A percentile compares a stretch with the other conserved stretches of the same genome.
Evolutionary conservation across 2,888 invertebrate species (phyloP).

Genomic region (Drosophila mayaguana): DNA sequence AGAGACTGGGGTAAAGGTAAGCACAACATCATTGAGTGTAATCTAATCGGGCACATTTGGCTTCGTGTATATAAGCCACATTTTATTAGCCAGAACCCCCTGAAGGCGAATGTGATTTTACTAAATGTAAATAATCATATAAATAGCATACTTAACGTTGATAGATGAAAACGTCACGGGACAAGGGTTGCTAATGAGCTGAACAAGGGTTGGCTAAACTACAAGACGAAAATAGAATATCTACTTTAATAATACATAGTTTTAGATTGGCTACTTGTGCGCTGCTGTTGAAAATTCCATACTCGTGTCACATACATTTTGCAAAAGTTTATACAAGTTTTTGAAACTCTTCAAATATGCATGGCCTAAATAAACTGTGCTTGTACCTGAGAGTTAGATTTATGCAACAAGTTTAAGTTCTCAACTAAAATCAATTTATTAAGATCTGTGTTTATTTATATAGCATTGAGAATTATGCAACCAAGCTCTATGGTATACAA

Average conservation of each 20-base stretch:
- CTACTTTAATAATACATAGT: slow-evolving; percentile 4
- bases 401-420: not conserved
- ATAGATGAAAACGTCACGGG: slow-evolving; percentile 43
- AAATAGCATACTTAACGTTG: slow-evolving; percentile 56
- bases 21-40: slow-evolving; percentile 47
- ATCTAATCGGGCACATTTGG: slow-evolving; percentile 55
- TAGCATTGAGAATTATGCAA: no score
- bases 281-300: no score
- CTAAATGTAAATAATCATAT: slow-evolving; percentile 65
- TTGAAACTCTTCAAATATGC: slow-evolving; percentile 1
- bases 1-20: slow-evolving; percentile 48
- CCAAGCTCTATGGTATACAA: no score
- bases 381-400: not conserved
- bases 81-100: slow-evolving; percentile 49
- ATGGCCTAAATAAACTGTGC: not conserved
- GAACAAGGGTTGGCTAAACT: slow-evolving; percentile 24
- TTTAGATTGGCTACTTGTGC: not conserved
- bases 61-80: slow-evolving; percentile 42
- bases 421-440: not conserved
- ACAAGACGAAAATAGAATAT: not conserved
- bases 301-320: not conserved
- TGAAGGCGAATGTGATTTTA: slow-evolving; percentile 43
- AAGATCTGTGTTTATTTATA: not conserved
- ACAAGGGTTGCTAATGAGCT: slow-evolving; percentile 46
- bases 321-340: not conserved